Evolutionary conservation across 1,140 invertebrate species (phyloP).

Genomic region (Drosophila jambulina): DNA sequence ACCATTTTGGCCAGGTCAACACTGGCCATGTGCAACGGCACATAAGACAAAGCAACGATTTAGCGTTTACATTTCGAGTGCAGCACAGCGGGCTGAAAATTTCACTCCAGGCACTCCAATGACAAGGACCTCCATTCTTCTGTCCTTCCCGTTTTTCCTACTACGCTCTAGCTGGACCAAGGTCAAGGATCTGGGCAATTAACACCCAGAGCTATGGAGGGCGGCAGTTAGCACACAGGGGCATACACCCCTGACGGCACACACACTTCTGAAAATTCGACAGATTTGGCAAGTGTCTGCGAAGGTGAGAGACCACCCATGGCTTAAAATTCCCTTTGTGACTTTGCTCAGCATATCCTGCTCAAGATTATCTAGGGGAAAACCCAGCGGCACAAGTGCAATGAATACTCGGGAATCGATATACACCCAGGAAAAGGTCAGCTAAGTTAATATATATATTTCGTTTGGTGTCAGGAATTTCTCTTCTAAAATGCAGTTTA

Average conservation of each 20-base stretch:
- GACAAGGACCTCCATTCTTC: constrained; percentile 59
- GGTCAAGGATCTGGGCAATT: constrained; percentile 63
- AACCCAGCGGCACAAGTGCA: constrained; percentile 19
- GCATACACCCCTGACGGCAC: background rate
- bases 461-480: background rate
- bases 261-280: constrained; percentile 27
- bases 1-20: constrained; percentile 17
- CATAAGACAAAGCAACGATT: constrained; percentile 43
- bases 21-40: constrained; percentile 13
- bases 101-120: constrained; percentile 52
- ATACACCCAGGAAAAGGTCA: background rate
- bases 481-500: background rate
- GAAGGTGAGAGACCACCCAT: constrained; percentile 57
- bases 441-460: background rate
- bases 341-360: constrained; percentile 30
- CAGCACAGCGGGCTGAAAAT: constrained; percentile 26
- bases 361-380: constrained; percentile 22
- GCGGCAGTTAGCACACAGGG: constrained; percentile 53
- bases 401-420: background rate
- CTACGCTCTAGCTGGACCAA: constrained; percentile 23
- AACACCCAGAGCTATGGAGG: constrained; percentile 44
- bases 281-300: constrained; percentile 62
- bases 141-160: constrained; percentile 17
- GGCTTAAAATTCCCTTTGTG: constrained; percentile 25
- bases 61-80: constrained; percentile 53